Evolutionary conservation across 2,113 vertebrate genomes (phyloP).

Genomic region (Mesoclemmys tuberculata): DNA sequence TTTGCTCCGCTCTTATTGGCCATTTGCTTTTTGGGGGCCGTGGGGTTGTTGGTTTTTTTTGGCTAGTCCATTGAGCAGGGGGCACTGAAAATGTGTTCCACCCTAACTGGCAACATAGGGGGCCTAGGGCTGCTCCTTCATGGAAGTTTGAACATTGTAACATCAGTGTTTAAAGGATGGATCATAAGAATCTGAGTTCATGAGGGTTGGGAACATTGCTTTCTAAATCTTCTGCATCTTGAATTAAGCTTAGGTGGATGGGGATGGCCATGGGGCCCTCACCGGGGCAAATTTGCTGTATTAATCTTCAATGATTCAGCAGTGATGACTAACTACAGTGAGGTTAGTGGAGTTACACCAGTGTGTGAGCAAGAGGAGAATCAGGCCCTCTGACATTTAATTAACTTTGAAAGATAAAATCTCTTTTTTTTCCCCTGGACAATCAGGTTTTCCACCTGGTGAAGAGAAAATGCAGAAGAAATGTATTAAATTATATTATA

Average conservation of each 20-base stretch:
- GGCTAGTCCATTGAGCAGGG: neutral
- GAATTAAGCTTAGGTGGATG: neutral
- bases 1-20: neutral
- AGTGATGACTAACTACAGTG: neutral
- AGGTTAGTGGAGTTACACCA: neutral
- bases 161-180: neutral
- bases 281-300: neutral
- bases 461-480: constrained; percentile 55
- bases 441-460: neutral
- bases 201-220: neutral
- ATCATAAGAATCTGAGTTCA: neutral
- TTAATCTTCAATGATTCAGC: neutral
- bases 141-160: neutral
- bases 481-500: neutral
- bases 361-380: constrained; percentile 3
- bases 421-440: neutral
- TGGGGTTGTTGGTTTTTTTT: neutral
- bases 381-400: neutral
- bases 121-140: neutral
- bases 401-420: constrained; percentile 6
- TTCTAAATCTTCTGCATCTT: neutral
- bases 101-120: neutral
- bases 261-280: neutral
- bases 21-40: neutral
- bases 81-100: neutral